A percentile compares a stretch with the other conserved stretches of the same genome.
phyloP scores from a whole-genome alignment of 1,140 invertebrate species.

The Pomacea maculata region DNA sequence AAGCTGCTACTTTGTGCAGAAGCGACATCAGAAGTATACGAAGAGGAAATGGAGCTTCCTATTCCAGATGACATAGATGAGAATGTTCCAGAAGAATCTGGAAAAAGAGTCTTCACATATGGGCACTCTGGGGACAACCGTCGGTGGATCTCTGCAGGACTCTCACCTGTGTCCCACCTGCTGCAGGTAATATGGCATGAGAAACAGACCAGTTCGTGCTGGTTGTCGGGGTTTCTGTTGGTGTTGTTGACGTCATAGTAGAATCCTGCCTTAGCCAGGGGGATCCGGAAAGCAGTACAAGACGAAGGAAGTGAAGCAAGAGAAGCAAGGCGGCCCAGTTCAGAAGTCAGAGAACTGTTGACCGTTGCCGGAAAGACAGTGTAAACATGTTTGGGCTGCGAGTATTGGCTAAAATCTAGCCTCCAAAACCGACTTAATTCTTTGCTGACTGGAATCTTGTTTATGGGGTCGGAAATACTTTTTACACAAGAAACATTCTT shows the following conservation, averaged over 20 bases:
- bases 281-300: constrained; percentile 1
- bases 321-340: constrained; percentile 4
- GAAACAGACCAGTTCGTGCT: constrained; percentile 2
- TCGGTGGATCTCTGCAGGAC: neutral
- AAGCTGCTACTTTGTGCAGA: no score
- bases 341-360: constrained; percentile 1
- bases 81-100: no score
- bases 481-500: no score
- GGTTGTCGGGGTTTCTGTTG: neutral
- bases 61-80: no score
- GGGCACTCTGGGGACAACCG: constrained; percentile 1
- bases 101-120: neutral
- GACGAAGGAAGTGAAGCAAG: constrained; percentile 8
- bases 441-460: no score
- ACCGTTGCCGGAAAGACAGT: neutral
- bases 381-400: no score
- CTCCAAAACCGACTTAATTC: no score
- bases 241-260: constrained; percentile 18
- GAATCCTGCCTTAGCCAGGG: constrained; percentile 10
- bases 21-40: no score
- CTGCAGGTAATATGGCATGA: constrained; percentile 2
- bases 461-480: no score
- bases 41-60: no score
- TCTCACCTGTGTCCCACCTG: constrained; percentile 14
- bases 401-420: no score